These are phyloP conservation scores for Galeruca laticollis DNA, from an alignment of 2,888 invertebrate species.

Conservation along the genomic window DNA sequence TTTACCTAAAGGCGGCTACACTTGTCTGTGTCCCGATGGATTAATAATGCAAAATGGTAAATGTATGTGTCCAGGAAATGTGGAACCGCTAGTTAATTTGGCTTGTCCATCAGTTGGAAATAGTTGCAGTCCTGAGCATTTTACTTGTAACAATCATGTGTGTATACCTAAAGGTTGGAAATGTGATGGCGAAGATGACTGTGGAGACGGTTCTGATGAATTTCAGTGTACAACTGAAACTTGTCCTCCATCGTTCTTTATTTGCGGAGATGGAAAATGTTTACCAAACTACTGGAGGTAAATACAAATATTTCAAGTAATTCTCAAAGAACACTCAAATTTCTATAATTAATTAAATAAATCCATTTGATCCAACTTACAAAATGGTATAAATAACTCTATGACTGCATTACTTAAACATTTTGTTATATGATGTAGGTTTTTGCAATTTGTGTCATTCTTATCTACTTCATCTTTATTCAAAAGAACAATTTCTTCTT, in stretches of 20 bases:
- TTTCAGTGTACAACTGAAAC: constrained; percentile 65
- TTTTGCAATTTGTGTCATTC: no score
- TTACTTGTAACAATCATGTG: constrained; percentile 71
- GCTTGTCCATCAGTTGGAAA: constrained; percentile 74
- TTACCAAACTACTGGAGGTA: constrained; percentile 73
- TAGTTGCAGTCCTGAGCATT: constrained; percentile 71
- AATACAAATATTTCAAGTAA: neutral
- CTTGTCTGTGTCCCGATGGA: constrained; percentile 87
- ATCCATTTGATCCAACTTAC: no score
- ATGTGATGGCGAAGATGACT: constrained; percentile 78
- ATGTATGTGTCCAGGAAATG: constrained; percentile 83
- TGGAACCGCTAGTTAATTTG: constrained; percentile 72
- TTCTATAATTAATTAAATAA: no score
- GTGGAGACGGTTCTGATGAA: constrained; percentile 76
- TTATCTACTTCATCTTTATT: no score
- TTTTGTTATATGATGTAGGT: no score
- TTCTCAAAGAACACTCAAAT: no score
- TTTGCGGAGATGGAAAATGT: constrained; percentile 74
- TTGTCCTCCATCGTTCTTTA: constrained; percentile 71
- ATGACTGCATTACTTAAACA: no score
- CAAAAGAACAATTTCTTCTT: no score
- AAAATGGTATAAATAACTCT: no score
- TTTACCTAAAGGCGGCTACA: constrained; percentile 73
- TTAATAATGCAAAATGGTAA: constrained; percentile 66
- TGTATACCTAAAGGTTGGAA: constrained; percentile 73